These are phyloP conservation scores for Thumatha senex DNA, from an alignment of 2,888 invertebrate species.

Conservation along the genomic window DNA sequence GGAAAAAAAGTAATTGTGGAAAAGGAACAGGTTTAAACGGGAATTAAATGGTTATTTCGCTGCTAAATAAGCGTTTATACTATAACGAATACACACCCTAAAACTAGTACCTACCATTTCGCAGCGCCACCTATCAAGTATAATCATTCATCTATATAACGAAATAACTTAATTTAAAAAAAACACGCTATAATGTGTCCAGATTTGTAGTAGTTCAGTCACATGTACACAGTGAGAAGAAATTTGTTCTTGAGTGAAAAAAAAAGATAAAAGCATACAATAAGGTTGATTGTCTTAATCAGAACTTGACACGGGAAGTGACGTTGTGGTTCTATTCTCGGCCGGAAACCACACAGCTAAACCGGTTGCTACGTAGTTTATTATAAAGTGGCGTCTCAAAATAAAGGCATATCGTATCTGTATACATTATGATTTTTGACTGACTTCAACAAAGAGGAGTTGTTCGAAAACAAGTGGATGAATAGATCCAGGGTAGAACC, in stretches of 20 bases:
- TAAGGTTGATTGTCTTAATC: constrained; percentile 1
- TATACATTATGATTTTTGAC: not conserved
- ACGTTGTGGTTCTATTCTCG: constrained; percentile 12
- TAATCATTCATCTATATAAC: no score
- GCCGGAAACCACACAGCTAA: constrained; percentile 13
- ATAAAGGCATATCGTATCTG: not conserved
- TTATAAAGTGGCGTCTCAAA: constrained; percentile 4
- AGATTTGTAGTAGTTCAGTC: no score
- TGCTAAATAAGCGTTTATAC: no score
- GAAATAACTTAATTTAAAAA: no score
- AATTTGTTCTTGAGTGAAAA: not conserved
- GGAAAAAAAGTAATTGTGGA: no score
- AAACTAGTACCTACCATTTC: no score
- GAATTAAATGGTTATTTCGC: no score
- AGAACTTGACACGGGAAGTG: constrained; percentile 10
- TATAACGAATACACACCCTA: no score
- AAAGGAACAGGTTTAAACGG: no score
- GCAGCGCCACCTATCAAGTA: no score
- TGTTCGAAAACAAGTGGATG: not conserved
- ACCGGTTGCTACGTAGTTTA: constrained; percentile 7
- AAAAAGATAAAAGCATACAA: not conserved
- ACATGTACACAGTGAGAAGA: not conserved
- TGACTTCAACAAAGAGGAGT: not conserved
- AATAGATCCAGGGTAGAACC: no score
- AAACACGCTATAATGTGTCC: no score